Conservation (phyloP, 2,888 invertebrate genomes). For the Drosophila lutescens region DNA sequence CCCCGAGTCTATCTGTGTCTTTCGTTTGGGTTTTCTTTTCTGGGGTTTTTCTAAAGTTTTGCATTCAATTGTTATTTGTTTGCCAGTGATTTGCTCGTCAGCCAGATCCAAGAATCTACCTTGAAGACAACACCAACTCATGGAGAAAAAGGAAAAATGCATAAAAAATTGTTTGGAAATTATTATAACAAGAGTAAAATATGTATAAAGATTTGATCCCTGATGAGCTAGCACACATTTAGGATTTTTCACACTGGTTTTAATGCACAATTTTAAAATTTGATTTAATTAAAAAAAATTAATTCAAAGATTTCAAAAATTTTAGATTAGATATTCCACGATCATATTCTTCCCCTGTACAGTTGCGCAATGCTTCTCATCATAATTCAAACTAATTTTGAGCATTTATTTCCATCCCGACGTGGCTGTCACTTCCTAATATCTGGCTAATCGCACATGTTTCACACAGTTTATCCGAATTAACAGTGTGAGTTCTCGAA, state of each 20-base stretch:
- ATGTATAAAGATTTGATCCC: too few relatives aligned
- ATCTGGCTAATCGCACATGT: slow-evolving; percentile 65
- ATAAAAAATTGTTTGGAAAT: too few relatives aligned
- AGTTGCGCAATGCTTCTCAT: neutral
- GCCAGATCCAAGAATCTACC: neutral
- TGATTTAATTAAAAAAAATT: too few relatives aligned
- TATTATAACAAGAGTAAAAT: too few relatives aligned
- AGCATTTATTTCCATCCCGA: slow-evolving; percentile 3
- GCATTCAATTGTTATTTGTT: slow-evolving; percentile 51
- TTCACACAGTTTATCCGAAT: slow-evolving; percentile 44
- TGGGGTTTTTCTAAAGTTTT: slow-evolving; percentile 60
- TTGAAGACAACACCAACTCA: neutral
- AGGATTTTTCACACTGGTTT: too few relatives aligned
- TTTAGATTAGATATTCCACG: neutral
- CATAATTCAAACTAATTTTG: slow-evolving; percentile 12
- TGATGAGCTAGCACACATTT: too few relatives aligned
- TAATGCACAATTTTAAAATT: too few relatives aligned
- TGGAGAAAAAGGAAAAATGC: neutral
- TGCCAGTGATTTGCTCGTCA: slow-evolving; percentile 53
- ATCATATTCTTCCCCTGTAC: neutral
- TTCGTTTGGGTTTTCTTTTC: slow-evolving; percentile 8
- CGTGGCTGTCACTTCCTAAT: slow-evolving; percentile 2
- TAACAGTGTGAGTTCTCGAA: slow-evolving; percentile 39
- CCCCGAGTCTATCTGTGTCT: slow-evolving; percentile 31
- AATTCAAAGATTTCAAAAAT: neutral